These are phyloP conservation scores for Tragelaphus eurycerus DNA, from an alignment of 2,797 vertebrate species.

Conservation along the genomic window DNA sequence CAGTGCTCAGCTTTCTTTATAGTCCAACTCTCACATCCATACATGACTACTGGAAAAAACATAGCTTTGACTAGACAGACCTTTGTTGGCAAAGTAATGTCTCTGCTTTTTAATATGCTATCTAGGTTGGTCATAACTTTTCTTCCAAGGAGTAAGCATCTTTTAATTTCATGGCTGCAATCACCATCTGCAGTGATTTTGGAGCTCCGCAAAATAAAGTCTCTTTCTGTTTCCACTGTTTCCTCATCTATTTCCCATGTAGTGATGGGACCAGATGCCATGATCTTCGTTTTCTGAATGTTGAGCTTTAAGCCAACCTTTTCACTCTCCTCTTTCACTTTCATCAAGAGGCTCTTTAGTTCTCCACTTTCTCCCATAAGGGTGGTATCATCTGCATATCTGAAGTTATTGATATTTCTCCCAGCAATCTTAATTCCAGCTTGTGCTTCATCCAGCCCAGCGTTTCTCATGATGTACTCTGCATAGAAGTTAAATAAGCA, in stretches of 20 bases:
- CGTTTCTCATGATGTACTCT: background rate
- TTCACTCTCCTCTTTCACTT: background rate
- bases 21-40: background rate
- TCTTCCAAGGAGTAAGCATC: background rate
- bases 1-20: background rate
- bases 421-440: accelerated
- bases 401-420: background rate
- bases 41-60: background rate
- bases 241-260: background rate
- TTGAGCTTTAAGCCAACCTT: background rate
- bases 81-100: background rate
- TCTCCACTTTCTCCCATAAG: background rate
- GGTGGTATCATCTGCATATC: background rate
- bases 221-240: background rate
- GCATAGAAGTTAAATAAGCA: background rate
- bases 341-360: background rate
- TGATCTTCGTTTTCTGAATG: background rate
- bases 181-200: background rate
- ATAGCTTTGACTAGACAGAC: background rate
- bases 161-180: background rate
- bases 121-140: background rate
- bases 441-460: background rate
- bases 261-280: background rate
- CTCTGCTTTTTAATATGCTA: background rate
- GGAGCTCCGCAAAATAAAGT: too few relatives aligned